These are phyloP conservation scores for Phragmatobia fuliginosa DNA, from an alignment of 2,888 invertebrate genomes.

Conservation along the genomic window DNA sequence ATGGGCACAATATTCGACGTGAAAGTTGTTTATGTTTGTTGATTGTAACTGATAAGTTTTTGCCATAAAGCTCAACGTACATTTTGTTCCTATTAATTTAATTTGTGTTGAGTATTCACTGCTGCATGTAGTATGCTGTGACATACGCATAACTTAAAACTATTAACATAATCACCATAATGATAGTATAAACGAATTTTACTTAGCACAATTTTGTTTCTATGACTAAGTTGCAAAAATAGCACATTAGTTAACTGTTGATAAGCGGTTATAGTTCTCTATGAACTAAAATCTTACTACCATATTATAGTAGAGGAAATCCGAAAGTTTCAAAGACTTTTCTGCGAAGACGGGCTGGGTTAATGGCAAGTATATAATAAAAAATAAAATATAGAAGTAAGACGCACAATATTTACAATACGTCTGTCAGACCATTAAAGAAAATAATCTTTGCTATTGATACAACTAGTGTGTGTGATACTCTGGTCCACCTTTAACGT, in stretches of 20 bases:
- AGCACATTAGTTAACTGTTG: not conserved
- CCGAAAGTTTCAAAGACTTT: too few species aligned
- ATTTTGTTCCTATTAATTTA: slow-evolving; percentile 1
- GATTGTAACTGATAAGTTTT: slow-evolving; percentile 4
- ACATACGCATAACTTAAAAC: slow-evolving; percentile 5
- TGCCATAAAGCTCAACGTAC: not conserved
- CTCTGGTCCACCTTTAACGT: not conserved
- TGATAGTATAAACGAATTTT: not conserved
- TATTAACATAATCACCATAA: not conserved
- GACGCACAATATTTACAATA: not conserved
- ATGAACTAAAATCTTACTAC: not conserved
- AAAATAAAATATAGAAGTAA: not conserved
- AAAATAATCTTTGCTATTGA: not conserved
- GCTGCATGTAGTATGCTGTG: too few species aligned
- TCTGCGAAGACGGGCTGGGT: too few species aligned
- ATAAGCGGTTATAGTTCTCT: not conserved
- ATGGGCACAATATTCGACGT: slow-evolving; percentile 13
- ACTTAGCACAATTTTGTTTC: not conserved
- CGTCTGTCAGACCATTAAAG: not conserved
- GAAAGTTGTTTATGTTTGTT: not conserved
- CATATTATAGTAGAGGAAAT: too few species aligned
- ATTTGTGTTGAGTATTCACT: not conserved
- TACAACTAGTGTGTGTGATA: not conserved
- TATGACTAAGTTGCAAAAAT: not conserved
- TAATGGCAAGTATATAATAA: too few species aligned